Evolutionary conservation across 1,140 invertebrate genomes (phyloP).

Genomic region (Micrasema minimum): DNA sequence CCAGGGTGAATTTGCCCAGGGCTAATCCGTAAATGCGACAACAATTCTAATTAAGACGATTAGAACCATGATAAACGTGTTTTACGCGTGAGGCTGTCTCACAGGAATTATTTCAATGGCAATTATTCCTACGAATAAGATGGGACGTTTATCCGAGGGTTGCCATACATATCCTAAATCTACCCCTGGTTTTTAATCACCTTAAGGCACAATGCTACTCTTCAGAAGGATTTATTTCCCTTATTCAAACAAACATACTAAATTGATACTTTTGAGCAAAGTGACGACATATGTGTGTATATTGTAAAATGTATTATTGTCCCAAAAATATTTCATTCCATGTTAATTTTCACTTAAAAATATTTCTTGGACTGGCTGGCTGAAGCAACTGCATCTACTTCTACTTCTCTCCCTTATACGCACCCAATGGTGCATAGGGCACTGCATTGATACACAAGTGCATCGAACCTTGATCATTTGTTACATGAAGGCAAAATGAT

Average conservation of each 20-base stretch:
- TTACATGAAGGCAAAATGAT: too few species aligned
- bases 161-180: constrained; percentile 17
- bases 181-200: constrained; percentile 27
- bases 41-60: constrained; percentile 54
- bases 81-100: constrained; percentile 49
- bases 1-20: constrained; percentile 18
- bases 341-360: too few species aligned
- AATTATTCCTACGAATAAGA: constrained; percentile 37
- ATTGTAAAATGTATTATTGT: too few species aligned
- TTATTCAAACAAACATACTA: constrained; percentile 12
- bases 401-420: too few species aligned
- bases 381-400: too few species aligned
- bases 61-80: constrained; percentile 53
- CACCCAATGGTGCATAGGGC: too few species aligned
- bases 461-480: too few species aligned
- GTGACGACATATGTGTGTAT: too few species aligned
- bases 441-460: too few species aligned
- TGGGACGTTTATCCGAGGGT: constrained; percentile 13
- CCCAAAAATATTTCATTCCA: too few species aligned
- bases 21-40: constrained; percentile 51
- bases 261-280: neutral
- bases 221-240: constrained; percentile 13
- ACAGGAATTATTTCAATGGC: constrained; percentile 30
- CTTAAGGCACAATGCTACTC: constrained; percentile 28
- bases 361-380: too few species aligned